These are phyloP conservation scores for Noctua janthina DNA, from an alignment of 2,888 invertebrate genomes.

Conservation along the genomic window DNA sequence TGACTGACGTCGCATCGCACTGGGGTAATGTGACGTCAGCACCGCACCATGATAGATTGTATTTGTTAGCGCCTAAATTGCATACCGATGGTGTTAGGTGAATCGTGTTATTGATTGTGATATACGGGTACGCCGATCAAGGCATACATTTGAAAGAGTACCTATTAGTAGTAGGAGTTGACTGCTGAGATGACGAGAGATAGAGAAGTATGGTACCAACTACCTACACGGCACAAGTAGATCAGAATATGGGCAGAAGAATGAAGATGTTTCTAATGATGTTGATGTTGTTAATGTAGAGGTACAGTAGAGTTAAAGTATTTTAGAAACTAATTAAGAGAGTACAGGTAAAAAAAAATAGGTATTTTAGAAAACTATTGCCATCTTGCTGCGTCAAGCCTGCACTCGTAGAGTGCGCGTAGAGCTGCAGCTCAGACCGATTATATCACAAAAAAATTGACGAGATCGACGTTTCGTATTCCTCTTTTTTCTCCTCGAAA, in stretches of 20 bases:
- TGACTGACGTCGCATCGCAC: slow-evolving; percentile 12
- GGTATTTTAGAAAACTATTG: too few species aligned
- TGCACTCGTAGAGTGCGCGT: too few species aligned
- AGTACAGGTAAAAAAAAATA: too few species aligned
- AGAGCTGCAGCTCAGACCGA: too few species aligned
- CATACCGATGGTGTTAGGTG: background rate
- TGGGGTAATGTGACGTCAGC: slow-evolving; percentile 29
- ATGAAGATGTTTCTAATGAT: too few species aligned
- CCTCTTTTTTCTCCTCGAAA: too few species aligned
- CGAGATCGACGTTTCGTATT: too few species aligned
- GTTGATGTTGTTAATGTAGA: too few species aligned
- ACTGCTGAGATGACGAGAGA: background rate
- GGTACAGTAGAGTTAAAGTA: background rate
- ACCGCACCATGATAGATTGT: slow-evolving; percentile 25
- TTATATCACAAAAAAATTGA: too few species aligned
- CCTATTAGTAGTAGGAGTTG: background rate
- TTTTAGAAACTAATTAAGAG: background rate
- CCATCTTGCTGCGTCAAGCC: too few species aligned
- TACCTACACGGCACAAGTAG: too few species aligned
- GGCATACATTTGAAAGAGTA: background rate
- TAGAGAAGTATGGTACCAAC: background rate
- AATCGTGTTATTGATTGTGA: slow-evolving; percentile 17
- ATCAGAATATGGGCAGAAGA: background rate
- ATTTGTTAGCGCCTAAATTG: slow-evolving; percentile 20
- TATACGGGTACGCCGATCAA: background rate